Conservation (phyloP, 2,797 vertebrate species). For the Poecilia picta region DNA sequence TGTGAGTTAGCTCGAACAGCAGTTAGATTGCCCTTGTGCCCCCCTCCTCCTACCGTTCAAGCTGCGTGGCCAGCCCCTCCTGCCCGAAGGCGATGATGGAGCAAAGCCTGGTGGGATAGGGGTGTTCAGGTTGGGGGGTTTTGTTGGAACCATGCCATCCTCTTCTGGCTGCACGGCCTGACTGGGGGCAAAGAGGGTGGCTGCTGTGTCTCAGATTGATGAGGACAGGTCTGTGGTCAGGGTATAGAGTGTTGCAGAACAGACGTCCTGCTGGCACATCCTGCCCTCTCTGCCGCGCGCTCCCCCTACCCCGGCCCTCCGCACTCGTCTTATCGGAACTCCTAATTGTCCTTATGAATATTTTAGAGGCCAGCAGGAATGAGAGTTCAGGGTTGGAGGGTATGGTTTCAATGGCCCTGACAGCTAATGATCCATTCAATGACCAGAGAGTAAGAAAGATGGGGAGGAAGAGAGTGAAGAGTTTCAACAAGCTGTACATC, state of each 20-base stretch:
- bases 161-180: conserved; percentile 64
- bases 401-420: conserved; percentile 83
- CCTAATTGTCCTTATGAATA: conserved; percentile 88
- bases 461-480: conserved; percentile 40
- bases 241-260: conserved; percentile 76
- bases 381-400: conserved; percentile 74
- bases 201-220: conserved; percentile 78
- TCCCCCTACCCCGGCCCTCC: conserved; percentile 60
- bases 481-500: conserved; percentile 31
- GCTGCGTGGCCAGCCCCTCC: conserved; percentile 68
- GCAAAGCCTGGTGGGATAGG: conserved; percentile 70
- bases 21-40: conserved; percentile 69
- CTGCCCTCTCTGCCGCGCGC: conserved; percentile 71
- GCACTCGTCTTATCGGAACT: conserved; percentile 84
- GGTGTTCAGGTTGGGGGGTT: conserved; percentile 26
- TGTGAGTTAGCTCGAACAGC: conserved; percentile 64
- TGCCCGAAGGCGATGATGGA: conserved; percentile 76
- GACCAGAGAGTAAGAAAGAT: conserved; percentile 60
- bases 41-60: conserved; percentile 57
- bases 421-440: conserved; percentile 82
- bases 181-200: conserved; percentile 73
- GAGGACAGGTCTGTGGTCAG: conserved; percentile 77
- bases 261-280: conserved; percentile 77
- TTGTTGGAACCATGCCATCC: conserved; percentile 69
- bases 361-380: conserved; percentile 85